These are phyloP conservation scores for Catharus ustulatus DNA, from an alignment of 2,797 vertebrate genomes.

Conservation along the genomic window DNA sequence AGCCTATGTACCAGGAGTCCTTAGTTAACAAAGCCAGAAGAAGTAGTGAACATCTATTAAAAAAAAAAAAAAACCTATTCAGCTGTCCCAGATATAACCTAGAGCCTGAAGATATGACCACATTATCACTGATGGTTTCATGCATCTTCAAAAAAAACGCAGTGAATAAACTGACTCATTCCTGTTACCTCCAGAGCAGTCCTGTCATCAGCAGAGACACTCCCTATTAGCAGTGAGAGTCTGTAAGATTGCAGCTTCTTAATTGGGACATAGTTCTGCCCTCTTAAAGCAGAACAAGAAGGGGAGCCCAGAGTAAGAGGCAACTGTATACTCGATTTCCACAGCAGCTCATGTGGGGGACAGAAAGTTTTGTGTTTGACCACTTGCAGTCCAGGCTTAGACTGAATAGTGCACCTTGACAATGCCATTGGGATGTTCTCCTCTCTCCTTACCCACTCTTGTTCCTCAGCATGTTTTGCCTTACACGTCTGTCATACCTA, in stretches of 20 bases:
- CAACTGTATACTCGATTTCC: neutral
- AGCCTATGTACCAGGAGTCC: neutral
- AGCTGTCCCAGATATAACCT: neutral
- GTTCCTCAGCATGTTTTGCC: neutral
- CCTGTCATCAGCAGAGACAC: conserved; percentile 1
- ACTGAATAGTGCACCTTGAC: neutral
- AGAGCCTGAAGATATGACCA: neutral
- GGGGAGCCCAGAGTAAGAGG: neutral
- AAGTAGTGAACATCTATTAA: neutral
- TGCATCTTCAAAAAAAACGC: neutral
- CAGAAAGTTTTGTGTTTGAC: neutral
- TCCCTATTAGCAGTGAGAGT: neutral
- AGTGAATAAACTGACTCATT: neutral
- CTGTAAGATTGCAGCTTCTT: neutral
- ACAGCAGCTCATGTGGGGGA: accelerated
- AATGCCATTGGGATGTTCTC: neutral
- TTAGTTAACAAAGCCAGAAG: neutral
- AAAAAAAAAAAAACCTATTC: neutral
- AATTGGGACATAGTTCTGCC: neutral
- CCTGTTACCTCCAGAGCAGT: neutral
- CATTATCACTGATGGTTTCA: neutral
- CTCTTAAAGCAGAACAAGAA: neutral
- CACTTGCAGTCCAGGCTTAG: neutral
- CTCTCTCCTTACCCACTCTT: neutral
- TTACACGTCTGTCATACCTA: neutral